Evolutionary conservation across 2,797 vertebrate species (phyloP), one percentile per base, ranked within the genome.

Genomic region (Labroides dimidiatus): DNA sequence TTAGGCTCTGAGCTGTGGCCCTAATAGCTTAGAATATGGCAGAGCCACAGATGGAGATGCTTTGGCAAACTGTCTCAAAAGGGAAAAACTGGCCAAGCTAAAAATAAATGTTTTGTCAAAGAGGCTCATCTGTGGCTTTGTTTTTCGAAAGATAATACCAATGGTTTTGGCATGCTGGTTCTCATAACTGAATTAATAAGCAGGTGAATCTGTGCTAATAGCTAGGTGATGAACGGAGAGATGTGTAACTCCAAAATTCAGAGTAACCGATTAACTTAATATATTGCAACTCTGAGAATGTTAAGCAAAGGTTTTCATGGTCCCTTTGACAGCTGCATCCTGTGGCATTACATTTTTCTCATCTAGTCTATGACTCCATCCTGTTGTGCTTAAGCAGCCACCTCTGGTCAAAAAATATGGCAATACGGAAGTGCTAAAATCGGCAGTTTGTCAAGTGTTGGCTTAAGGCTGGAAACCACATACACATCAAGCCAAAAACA

Each of bases 71-170:
- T 30, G 45, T 17, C 20, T 23, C 10, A n/a, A 77, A 67, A 66
- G n/a, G 24, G 3, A 53, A 66, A 53, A 64, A 81, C 72, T 84
- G 36, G 77, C 49, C 2, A 27, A 66, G 52, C 52, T 42, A 56
- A 78, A 79, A 74, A 60, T 21, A 1, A 33, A 37, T 69, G 56
- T 77, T 82, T 78, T 69, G 74, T 72, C 64, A 59, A 81, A 89
- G 78, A 86, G 17, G n/a, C 85, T 89, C 87, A 87, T 87, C 87
- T 91, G 68, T 93, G 87, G 87, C 89, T 90, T 69, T 80, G 67
- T 78, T 66, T 73, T 86, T 82, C 64, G 78, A 89, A 91, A 88
- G 72, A 87, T 89, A 85, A 89, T 90, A 87, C 88, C 89, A 89
- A 73, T 87, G 66, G 58, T 87, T 43, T 72, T 81, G 77, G 76